Conservation (phyloP, 2,797 vertebrate species). For the Esox masquinongy region DNA sequence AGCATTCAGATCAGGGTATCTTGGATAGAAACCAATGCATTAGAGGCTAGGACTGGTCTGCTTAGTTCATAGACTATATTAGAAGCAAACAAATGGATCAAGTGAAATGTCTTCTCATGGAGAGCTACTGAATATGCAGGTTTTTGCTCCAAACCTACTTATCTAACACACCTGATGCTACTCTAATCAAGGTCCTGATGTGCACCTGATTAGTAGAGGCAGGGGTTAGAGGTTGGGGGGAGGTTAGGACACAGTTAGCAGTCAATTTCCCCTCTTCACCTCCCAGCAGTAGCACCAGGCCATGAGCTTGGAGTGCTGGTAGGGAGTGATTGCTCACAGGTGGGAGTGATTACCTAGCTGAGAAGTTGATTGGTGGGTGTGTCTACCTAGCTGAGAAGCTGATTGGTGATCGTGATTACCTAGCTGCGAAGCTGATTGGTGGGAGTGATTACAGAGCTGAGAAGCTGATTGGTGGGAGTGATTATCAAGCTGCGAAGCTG, state of each 20-base stretch:
- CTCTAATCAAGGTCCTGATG: neutral
- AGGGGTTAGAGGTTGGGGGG: neutral
- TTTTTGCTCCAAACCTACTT: neutral
- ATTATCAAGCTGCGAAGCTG: neutral
- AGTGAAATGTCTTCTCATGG: no score
- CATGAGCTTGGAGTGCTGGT: neutral
- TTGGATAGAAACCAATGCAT: no score
- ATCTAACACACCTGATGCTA: neutral
- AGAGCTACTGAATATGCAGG: neutral
- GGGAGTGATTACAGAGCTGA: neutral
- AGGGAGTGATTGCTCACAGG: slow-evolving; percentile 1
- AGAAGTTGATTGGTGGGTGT: neutral
- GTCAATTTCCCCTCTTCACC: neutral
- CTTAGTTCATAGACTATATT: no score
- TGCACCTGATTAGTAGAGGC: neutral
- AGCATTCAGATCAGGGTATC: no score
- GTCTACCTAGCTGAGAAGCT: neutral
- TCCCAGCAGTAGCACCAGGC: neutral
- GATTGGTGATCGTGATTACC: neutral
- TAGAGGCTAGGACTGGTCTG: no score
- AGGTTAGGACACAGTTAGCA: neutral
- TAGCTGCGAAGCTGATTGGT: neutral
- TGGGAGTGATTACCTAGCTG: neutral
- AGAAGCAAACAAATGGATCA: no score
- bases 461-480: neutral